phyloP scores from a whole-genome alignment of 1,140 invertebrate species.

The Drosophila sp. region DNA sequence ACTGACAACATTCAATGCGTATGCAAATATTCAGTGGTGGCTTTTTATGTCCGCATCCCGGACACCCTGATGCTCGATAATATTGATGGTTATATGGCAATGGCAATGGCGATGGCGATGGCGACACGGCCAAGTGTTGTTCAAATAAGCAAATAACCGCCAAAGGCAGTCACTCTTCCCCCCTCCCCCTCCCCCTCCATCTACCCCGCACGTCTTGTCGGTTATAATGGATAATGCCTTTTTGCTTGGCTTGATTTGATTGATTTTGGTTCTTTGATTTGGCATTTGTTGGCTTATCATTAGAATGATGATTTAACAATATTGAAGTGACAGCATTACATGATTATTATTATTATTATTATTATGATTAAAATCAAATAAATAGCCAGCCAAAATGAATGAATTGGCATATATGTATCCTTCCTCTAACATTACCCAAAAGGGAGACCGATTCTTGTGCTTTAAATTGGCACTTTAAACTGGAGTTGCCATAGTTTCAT shows the following conservation, averaged over 20 bases:
- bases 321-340: conserved; percentile 18
- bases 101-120: not conserved
- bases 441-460: not conserved
- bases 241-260: conserved; percentile 56
- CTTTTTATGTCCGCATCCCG: conserved; percentile 39
- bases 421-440: too few relatives aligned
- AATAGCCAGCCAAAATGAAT: not conserved
- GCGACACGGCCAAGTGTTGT: conserved; percentile 44
- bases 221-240: conserved; percentile 22
- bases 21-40: conserved; percentile 63
- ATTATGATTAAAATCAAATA: conserved; percentile 4
- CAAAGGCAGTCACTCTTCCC: conserved; percentile 2
- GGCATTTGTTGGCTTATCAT: conserved; percentile 67
- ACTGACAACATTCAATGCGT: conserved; percentile 68
- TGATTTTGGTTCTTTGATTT: conserved; percentile 51
- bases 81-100: conserved; percentile 32
- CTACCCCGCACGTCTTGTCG: too few relatives aligned
- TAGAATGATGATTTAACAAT: conserved; percentile 33
- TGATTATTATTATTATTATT: conserved; percentile 9
- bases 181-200: too few relatives aligned
- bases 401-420: not conserved
- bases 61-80: conserved; percentile 44
- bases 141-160: conserved; percentile 46
- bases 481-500: conserved; percentile 3
- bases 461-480: conserved; percentile 3